phyloP scores from a whole-genome alignment of 1,140 invertebrate species.

The Bemisia tabaci region DNA sequence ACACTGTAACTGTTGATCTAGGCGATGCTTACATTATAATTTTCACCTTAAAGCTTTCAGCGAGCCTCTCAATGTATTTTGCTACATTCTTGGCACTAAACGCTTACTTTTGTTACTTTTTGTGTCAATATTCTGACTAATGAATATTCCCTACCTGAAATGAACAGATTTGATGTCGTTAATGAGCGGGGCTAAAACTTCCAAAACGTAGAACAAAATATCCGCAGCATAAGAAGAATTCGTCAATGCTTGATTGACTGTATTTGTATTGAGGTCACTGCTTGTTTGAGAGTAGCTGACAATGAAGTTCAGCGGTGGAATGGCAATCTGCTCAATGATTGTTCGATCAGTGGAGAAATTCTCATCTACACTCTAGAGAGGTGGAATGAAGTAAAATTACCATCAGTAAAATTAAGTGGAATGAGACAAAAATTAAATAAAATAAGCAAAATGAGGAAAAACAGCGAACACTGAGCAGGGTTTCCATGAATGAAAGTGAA shows the following conservation, averaged over 20 bases:
- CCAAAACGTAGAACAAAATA: conserved; percentile 6
- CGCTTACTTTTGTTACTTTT: no score
- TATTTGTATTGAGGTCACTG: neutral
- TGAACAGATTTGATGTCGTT: conserved; percentile 9
- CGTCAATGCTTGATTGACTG: neutral
- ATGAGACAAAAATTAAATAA: neutral
- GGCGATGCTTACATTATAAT: no score
- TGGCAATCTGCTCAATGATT: neutral
- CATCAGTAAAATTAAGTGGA: no score
- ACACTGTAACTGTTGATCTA: no score
- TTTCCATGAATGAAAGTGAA: no score
- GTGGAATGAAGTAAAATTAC: no score
- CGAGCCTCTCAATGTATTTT: no score
- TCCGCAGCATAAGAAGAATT: conserved; percentile 10
- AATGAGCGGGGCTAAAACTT: conserved; percentile 7
- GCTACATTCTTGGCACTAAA: no score
- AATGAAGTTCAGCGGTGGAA: neutral
- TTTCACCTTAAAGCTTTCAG: no score
- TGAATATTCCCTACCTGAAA: conserved; percentile 10
- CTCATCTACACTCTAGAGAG: neutral
- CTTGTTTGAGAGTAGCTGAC: neutral
- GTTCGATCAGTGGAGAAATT: neutral
- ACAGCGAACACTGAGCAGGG: neutral
- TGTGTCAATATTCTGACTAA: no score
- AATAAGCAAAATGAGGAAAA: neutral